These are phyloP conservation scores for Ammospiza maritima DNA, from an alignment of 2,797 vertebrate species.

Conservation along the genomic window DNA sequence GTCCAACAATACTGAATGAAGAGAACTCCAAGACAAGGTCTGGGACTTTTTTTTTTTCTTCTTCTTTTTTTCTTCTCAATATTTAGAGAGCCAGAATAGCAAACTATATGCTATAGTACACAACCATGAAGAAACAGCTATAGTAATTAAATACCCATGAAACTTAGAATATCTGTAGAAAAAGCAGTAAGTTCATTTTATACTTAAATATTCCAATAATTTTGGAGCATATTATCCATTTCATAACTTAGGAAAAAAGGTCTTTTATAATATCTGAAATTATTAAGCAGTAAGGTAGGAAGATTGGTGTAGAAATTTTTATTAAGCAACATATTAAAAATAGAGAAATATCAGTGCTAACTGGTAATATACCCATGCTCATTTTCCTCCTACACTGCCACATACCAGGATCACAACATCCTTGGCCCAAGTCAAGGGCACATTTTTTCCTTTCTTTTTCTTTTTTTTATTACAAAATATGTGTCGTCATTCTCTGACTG, in stretches of 20 bases:
- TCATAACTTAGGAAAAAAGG: not conserved
- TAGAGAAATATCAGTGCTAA: not conserved
- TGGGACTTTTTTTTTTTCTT: not conserved
- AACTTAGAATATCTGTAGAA: not conserved
- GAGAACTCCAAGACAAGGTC: not conserved
- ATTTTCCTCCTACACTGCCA: not conserved
- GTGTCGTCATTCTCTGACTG: constrained; percentile 25
- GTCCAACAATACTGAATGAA: constrained; percentile 53
- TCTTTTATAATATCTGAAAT: not conserved
- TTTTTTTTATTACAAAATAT: constrained; percentile 1
- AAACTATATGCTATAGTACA: not conserved
- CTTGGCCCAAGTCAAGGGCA: not conserved
- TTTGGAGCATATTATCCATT: not conserved
- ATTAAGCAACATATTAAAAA: not conserved
- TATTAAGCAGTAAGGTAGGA: not conserved
- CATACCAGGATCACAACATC: not conserved
- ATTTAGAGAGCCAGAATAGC: not conserved
- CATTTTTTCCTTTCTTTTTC: not conserved
- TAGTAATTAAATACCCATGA: not conserved
- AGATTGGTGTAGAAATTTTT: not conserved
- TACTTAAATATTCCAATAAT: not conserved
- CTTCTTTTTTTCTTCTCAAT: not conserved
- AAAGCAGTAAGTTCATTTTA: not conserved
- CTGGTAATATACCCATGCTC: not conserved
- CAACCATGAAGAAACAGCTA: not conserved